Base-by-base conservation (phyloP, 2,888 invertebrate genomes). In the Lepidocyrtinus sp. region DNA sequence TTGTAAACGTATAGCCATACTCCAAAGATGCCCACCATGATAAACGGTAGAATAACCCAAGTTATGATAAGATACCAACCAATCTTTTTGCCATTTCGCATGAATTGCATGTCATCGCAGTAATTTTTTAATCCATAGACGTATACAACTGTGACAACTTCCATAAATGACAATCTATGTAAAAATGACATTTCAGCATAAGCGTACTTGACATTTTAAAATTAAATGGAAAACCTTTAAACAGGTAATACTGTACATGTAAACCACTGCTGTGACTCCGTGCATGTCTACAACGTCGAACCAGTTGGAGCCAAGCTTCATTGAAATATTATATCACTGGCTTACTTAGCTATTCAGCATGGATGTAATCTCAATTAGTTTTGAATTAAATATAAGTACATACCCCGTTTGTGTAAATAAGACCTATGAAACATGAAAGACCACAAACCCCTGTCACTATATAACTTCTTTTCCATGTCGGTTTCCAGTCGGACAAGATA, bases 211-310 rank as follows among this genome's bases (percentile, higher is more conserved):
- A 67, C 17, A n/a, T n/a, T n/a, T n/a, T n/a, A n/a, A n/a, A n/a
- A n/a, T n/a, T n/a, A n/a, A n/a, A n/a, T n/a, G n/a, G n/a, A n/a
- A n/a, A n/a, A n/a, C n/a, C n/a, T n/a, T n/a, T n/a, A n/a, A n/a
- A n/a, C n/a, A n/a, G 27, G 55, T 46, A 36, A n/a, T 19, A 76
- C 64, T 55, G n/a, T 67, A 77, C 77, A 72, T 17, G 19, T 77
- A 77, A 2, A 72, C 71, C 9, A 77, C 77, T 27, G 71, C 71
- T 1, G 65, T 65, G 0, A 70, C 77, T 1, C 77, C 77, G 24
- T 77, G 77, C 12, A 17, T 55, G 12, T 77, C 77, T 5, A 77
- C 72, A 1, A 77, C 77, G 17, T 77, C 77, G 67, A 77, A 67
- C 77, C 77, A 77, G 1, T 61, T 59, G 9, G 71, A 22, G 17